phyloP scores from a whole-genome alignment of 92 coral and sea anemone genomes.

The Virgularia gustaviana region DNA sequence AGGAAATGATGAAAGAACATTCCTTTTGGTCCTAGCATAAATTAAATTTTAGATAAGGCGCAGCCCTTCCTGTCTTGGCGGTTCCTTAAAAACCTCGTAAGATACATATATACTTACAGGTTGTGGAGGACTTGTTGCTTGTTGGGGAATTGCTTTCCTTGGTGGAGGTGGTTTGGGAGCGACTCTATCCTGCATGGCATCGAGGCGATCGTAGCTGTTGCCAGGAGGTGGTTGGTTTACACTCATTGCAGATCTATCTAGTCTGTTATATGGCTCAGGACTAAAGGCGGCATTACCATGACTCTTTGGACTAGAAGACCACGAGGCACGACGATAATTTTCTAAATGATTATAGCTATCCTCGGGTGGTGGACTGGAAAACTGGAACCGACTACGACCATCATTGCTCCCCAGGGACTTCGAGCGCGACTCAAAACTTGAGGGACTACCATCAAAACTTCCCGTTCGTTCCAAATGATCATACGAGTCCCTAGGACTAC shows the following conservation, averaged over 20 bases:
- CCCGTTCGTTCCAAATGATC: slow-evolving; percentile 15
- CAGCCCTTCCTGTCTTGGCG: too few relatives aligned
- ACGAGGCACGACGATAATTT: slow-evolving; percentile 20
- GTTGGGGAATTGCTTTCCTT: too few relatives aligned
- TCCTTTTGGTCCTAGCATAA: too few relatives aligned
- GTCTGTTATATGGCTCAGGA: slow-evolving; percentile 27
- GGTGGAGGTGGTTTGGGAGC: too few relatives aligned
- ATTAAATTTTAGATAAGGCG: too few relatives aligned
- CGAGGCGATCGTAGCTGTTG: slow-evolving; percentile 28
- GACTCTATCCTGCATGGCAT: slow-evolving; percentile 21
- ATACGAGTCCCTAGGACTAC: not conserved
- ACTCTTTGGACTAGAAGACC: slow-evolving; percentile 6
- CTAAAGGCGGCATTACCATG: not conserved
- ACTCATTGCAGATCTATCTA: slow-evolving; percentile 18
- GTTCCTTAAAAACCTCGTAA: too few relatives aligned
- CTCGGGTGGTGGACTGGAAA: slow-evolving; percentile 30
- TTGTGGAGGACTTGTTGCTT: slow-evolving; percentile 22
- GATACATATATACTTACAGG: slow-evolving; percentile 11
- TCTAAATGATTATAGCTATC: slow-evolving; percentile 24
- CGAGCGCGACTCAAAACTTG: not conserved
- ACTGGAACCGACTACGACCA: slow-evolving; percentile 2
- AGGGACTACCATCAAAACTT: slow-evolving; percentile 20
- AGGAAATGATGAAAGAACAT: too few relatives aligned
- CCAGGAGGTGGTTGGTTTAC: not conserved
- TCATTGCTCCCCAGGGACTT: slow-evolving; percentile 23